Evolutionary conservation across 2,113 vertebrate species (phyloP).

Genomic region (Catharus minimus): DNA sequence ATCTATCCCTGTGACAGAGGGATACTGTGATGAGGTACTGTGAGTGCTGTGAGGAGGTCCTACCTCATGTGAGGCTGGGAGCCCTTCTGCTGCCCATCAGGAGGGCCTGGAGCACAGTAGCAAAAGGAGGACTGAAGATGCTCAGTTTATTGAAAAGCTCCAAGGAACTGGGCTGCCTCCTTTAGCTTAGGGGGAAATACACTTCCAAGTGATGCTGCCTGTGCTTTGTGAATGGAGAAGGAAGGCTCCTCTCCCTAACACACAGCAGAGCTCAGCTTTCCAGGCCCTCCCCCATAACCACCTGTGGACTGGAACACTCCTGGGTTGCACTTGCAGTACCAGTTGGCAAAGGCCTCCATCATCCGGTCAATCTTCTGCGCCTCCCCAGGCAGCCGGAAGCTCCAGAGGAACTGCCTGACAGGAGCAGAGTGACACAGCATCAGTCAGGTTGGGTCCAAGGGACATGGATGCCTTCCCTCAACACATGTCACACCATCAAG

Average conservation of each 20-base stretch:
- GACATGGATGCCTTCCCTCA: not conserved
- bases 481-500: not conserved
- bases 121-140: not conserved
- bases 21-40: not conserved
- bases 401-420: constrained; percentile 93
- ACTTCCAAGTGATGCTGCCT: not conserved
- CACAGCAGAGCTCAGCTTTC: not conserved
- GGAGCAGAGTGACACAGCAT: not conserved
- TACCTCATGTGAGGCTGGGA: not conserved
- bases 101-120: not conserved
- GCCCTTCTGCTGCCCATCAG: not conserved
- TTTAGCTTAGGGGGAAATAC: not conserved
- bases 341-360: constrained; percentile 92
- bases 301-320: constrained; percentile 92
- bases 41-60: not conserved
- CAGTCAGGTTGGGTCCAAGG: not conserved
- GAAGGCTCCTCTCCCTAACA: not conserved
- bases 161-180: not conserved
- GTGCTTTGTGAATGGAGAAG: not conserved
- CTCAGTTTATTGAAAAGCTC: not conserved
- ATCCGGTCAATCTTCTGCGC: constrained; percentile 97
- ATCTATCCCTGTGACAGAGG: not conserved
- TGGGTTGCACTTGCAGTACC: constrained; percentile 90
- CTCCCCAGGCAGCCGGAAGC: constrained; percentile 93
- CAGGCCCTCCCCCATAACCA: not conserved